Conservation (phyloP, 2,797 vertebrate genomes). For the Jordanella pulchra region DNA sequence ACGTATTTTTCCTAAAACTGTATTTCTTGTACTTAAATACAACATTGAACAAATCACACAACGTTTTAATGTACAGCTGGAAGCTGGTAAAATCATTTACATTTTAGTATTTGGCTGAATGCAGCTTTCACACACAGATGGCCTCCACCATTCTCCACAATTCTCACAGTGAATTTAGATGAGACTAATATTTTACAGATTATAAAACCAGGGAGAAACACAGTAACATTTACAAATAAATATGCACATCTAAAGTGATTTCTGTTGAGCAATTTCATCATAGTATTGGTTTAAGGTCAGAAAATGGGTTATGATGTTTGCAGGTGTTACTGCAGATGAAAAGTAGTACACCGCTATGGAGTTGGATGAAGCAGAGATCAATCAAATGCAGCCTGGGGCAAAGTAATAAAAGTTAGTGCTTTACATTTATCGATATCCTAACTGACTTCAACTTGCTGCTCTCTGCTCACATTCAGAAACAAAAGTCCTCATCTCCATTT, state of each 20-base stretch:
- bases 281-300: not conserved
- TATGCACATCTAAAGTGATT: not conserved
- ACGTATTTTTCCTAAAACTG: not conserved
- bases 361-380: slow-evolving; percentile 24
- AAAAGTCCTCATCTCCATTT: slow-evolving; percentile 30
- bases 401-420: slow-evolving; percentile 43
- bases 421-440: slow-evolving; percentile 48
- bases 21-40: too few species aligned
- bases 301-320: not conserved
- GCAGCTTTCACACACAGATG: not conserved
- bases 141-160: not conserved
- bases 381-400: slow-evolving; percentile 44
- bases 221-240: not conserved
- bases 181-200: not conserved
- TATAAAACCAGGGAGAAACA: not conserved
- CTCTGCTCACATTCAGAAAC: slow-evolving; percentile 16
- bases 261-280: not conserved
- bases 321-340: slow-evolving; percentile 28
- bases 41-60: not conserved
- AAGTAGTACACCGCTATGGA: slow-evolving; percentile 19
- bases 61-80: not conserved
- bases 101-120: not conserved
- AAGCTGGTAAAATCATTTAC: not conserved
- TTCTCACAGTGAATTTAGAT: not conserved
- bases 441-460: slow-evolving; percentile 3